phyloP scores from a whole-genome alignment of 1,140 invertebrate species.

The Myzus persicae region DNA sequence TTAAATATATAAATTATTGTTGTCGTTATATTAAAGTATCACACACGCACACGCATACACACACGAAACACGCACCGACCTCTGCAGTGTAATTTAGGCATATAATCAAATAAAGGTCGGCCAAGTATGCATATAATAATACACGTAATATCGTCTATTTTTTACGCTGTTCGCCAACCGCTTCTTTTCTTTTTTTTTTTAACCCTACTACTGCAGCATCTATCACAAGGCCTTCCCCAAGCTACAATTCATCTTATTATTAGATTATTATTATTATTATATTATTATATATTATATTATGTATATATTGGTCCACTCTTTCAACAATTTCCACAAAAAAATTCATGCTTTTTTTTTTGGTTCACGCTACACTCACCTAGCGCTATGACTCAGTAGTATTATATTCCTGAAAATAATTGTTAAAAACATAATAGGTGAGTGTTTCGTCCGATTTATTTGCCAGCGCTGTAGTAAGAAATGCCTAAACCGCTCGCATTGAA shows the following conservation, averaged over 20 bases:
- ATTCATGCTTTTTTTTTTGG: constrained; percentile 55
- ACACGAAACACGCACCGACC: constrained; percentile 1
- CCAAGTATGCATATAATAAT: neutral
- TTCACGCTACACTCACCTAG: constrained; percentile 59
- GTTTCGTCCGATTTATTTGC: constrained; percentile 35
- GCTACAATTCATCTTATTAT: constrained; percentile 41
- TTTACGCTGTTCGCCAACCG: constrained; percentile 37
- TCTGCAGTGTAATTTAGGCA: neutral
- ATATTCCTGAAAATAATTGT: constrained; percentile 59
- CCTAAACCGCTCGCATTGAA: constrained; percentile 20
- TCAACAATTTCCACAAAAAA: constrained; percentile 56
- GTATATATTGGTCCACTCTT: constrained; percentile 52
- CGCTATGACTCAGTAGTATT: constrained; percentile 59
- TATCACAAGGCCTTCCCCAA: constrained; percentile 51
- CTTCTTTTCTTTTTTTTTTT: constrained; percentile 33
- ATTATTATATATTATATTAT: constrained; percentile 42
- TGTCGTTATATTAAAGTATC: neutral
- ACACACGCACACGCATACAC: neutral
- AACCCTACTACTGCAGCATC: constrained; percentile 53
- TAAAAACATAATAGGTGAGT: constrained; percentile 57
- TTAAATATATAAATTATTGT: neutral
- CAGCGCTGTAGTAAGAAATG: constrained; percentile 15
- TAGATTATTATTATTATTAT: constrained; percentile 39
- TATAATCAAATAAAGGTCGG: neutral
- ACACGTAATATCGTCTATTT: constrained; percentile 10